Evolutionary conservation across 1,140 invertebrate genomes (phyloP).

Genomic region (Meloidogyne exigua): DNA sequence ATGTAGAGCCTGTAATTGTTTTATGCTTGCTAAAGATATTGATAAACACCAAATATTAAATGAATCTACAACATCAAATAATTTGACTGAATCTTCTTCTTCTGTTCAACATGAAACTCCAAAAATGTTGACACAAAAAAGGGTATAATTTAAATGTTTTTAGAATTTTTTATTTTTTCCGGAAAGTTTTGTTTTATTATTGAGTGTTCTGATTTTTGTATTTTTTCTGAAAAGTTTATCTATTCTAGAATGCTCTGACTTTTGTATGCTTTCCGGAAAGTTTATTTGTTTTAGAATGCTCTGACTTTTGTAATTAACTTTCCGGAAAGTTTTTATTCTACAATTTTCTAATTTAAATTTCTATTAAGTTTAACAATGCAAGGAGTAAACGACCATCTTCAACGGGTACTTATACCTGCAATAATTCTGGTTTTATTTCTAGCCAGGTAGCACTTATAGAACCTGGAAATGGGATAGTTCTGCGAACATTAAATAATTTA

Average conservation of each 20-base stretch:
- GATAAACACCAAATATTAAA: constrained; percentile 12
- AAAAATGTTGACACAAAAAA: background rate
- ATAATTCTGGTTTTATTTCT: background rate
- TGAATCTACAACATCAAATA: background rate
- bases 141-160: no score
- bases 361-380: background rate
- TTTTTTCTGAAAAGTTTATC: no score
- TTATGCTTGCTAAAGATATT: constrained; percentile 26
- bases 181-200: background rate
- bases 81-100: no score
- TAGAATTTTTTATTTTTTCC: no score
- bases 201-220: no score
- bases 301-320: no score
- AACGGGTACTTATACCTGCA: background rate
- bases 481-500: background rate
- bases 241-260: background rate
- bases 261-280: no score
- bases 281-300: no score
- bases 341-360: background rate
- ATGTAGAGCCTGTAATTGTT: constrained; percentile 16
- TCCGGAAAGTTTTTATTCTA: background rate
- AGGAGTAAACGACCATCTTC: background rate
- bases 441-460: constrained; percentile 12
- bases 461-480: background rate
- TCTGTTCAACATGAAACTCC: background rate